Evolutionary conservation across 1,140 invertebrate genomes (phyloP), one percentile per base, ranked within the genome.

Genomic region (Apis dorsata): DNA sequence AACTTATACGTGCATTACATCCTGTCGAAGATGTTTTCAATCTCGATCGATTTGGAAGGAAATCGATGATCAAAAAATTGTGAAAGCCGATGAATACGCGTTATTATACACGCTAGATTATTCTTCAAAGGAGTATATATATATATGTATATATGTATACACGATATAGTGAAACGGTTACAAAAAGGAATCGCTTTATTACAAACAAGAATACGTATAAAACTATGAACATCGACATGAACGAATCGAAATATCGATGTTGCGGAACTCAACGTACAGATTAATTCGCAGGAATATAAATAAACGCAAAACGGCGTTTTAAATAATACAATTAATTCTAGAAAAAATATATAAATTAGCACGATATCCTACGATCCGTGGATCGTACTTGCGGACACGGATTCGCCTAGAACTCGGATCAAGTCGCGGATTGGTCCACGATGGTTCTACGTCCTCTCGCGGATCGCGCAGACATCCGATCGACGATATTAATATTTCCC

Each of bases 161-260:
- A 17, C 1, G 34, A 68, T 49, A 68, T 34, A 17, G 28, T 55
- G 19, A 55, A 53, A 17, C 10, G 24, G 8, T 79, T 78, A 55
- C 4, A 77, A 71, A 83, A 81, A 49, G 10, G 28, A 83, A 86
- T 21, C 24, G 28, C 89, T 93, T 93, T 93, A 92, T 93, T 93
- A 90, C 15, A 90, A 92, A 91, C 89, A 60, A 71, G 72, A 81
- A 15, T 85, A 28, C 0, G 62, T 24, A 87, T 73, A 91, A 83
- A 89, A 90, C 80, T 90, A 92, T 77, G 74, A 75, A 7, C 34
- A 44, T 7, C 34, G 34, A 44, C 5, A 44, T 44, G 5, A 44
- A 44, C 34, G 34, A 44, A 91, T 91, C 88, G 85, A 86, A 83
- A 85, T 78, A 19, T 78, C 82, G 83, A 66, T 83, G 80, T 80